Evolutionary conservation across 92 coral and sea anemone genomes (phyloP).

Genomic region (Palythoa grandiflora): DNA sequence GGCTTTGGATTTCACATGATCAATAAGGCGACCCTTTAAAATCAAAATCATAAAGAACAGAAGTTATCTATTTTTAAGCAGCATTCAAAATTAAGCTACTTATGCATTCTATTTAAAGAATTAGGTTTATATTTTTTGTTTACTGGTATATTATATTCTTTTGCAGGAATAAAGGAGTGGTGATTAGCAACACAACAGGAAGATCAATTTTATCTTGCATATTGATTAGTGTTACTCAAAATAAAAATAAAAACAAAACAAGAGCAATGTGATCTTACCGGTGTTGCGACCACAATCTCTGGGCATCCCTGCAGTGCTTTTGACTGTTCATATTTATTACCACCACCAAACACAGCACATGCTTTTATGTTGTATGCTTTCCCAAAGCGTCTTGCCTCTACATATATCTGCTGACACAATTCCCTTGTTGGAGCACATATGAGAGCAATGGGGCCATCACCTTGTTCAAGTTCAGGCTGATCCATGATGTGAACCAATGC

Average conservation of each 20-base stretch:
- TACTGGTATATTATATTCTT: no score
- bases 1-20: conserved; percentile 91
- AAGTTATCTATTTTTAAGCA: not conserved
- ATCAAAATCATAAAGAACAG: not conserved
- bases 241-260: no score
- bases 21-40: conserved; percentile 91
- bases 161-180: no score
- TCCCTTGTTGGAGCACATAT: conserved; percentile 99
- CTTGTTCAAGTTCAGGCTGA: conserved; percentile 92
- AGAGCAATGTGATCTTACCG: conserved; percentile 65
- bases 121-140: no score
- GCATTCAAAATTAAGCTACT: not conserved
- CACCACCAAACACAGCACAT: conserved; percentile 98
- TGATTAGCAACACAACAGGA: no score
- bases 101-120: no score
- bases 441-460: conserved; percentile 96
- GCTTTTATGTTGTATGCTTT: conserved; percentile 95
- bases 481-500: conserved; percentile 97
- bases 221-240: no score
- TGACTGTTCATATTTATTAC: conserved; percentile 96
- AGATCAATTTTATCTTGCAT: no score
- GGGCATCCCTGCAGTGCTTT: conserved; percentile 96
- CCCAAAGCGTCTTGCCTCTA: conserved; percentile 94
- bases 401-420: conserved; percentile 95
- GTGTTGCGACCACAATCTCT: conserved; percentile 99